Conservation (phyloP, 2,113 vertebrate genomes). For the Phasianus colchicus region DNA sequence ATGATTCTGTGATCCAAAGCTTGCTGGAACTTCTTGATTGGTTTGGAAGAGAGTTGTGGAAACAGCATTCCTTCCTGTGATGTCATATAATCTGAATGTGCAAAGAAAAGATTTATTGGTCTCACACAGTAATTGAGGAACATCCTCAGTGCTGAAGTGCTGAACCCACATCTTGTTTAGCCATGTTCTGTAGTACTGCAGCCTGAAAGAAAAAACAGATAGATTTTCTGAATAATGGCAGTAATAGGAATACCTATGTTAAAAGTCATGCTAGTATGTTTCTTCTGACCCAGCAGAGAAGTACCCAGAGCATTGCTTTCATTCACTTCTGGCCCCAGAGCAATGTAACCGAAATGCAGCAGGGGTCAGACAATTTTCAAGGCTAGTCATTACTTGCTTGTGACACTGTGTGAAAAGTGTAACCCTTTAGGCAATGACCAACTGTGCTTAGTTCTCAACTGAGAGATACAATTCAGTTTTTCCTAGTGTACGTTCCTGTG, state of each 20-base stretch:
- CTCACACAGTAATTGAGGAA: neutral
- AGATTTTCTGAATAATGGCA: neutral
- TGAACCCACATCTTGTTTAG: neutral
- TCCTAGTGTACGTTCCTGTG: neutral
- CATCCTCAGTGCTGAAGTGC: neutral
- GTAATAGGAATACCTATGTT: neutral
- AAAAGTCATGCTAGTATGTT: neutral
- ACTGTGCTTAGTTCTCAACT: neutral
- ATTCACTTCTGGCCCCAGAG: neutral
- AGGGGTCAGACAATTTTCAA: neutral
- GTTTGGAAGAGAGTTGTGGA: neutral
- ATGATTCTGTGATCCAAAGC: neutral
- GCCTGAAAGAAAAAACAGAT: neutral
- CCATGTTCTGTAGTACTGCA: neutral
- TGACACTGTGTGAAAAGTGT: constrained; percentile 1
- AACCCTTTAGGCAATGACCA: constrained; percentile 16
- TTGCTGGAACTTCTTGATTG: neutral
- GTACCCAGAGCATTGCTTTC: neutral
- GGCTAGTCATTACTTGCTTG: constrained; percentile 38
- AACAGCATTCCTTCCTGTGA: neutral
- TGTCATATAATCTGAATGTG: neutral
- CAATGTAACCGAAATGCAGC: constrained; percentile 48
- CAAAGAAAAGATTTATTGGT: neutral
- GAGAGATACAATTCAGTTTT: neutral
- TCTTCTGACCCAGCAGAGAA: constrained; percentile 4